Evolutionary conservation across 2,888 invertebrate genomes (phyloP), one percentile per base, ranked within the genome.

Genomic region (Dermolepida albohirtum): DNA sequence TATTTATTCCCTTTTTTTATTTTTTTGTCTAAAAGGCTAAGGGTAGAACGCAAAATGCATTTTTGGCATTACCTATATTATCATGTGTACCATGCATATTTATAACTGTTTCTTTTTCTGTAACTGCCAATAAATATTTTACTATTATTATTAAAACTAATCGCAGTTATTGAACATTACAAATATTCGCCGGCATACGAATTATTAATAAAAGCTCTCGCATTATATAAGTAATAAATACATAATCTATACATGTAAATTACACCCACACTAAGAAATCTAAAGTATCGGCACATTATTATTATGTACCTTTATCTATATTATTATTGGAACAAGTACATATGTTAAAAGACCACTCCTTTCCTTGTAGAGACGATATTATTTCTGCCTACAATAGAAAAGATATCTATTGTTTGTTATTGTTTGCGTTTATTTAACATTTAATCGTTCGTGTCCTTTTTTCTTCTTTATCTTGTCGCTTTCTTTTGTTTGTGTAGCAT

Each of bases 301-400:
- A 80, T 81, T 81, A 80, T 79, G 78, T 79, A 74, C 75, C 76
- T 80, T 79, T 80, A 81, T 80, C 79, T 80, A 78, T 80, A 79
- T 81, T 80, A 81, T 81, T 81, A 81, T 79, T 78, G 79, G 77
- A 78, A 78, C 78, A 72, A 75, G 76, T 78, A 80, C 80, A 81
- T 81, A 81, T 81, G 80, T 81, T 80, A 78, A 75, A 69, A 75
- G 75, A 76, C 80, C 79, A 79, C 79, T 78, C 79, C 79, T 74
- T 73, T 72, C 67, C 73, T 78, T 76, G 75, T 72, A 76, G 75
- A 78, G 78, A 78, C 78, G 78, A 78, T 80, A 79, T 79, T 78
- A 78, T 79, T 80, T 78, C 78, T 75, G 73, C 78, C 78, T 79
- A 79, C 80, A 77, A 77, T 75, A 74, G 72, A 71, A 67, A 71